Base-by-base conservation (phyloP, 2,113 vertebrate genomes). In the Forbesichthys agassizii region DNA sequence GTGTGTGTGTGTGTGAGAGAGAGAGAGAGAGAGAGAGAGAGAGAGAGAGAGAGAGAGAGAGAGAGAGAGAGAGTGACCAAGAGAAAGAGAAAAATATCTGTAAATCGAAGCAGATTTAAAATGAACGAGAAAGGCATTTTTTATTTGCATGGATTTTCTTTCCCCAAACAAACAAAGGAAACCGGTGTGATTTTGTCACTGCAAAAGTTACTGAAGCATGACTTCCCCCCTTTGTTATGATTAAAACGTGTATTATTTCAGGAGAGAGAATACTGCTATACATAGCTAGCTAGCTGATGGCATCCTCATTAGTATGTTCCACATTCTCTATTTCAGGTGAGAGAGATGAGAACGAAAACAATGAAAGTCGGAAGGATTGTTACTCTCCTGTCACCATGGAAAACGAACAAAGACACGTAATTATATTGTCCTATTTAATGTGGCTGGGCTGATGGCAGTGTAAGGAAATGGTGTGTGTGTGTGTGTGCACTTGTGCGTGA, bases 101-200 rank as follows among this genome's bases (percentile, higher is more conserved):
- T 16, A 55, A 49, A 20, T 66, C 55, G 18, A 33, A 59, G 33
- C 42, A 16, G 48, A 36, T 48, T 60, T 53, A 18, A 11, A 11
- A 60, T 61, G 63, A 42, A 33, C n/a, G 63, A 5, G 62, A 51
- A 36, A 20, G 62, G 78, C 71, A 48, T 33, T 53, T 53, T 52
- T 33, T 63, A 59, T 5, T 10, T 59, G 1, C 48, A n/a, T 10
- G 3, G 1, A 5, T 20, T 27, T 20, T 49, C 16, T 27, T 51
- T 64, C 61, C 27, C 3, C 36, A 42, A 42, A 42, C 7, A 42
- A 5, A 6, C 7, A 42, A 5, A 6, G 36, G 36, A 42, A 7
- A 42, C 7, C 0, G 4, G 7, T 42, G 36, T 42, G 36, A 42
- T 42, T 42, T 42, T 42, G 36, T 42, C 36, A 42, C 7, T 42